A percentile compares a stretch with the other conserved stretches of the same genome.
These are phyloP conservation scores for Podarcis cretensis DNA, from an alignment of 2,113 vertebrate species.

Conservation along the genomic window DNA sequence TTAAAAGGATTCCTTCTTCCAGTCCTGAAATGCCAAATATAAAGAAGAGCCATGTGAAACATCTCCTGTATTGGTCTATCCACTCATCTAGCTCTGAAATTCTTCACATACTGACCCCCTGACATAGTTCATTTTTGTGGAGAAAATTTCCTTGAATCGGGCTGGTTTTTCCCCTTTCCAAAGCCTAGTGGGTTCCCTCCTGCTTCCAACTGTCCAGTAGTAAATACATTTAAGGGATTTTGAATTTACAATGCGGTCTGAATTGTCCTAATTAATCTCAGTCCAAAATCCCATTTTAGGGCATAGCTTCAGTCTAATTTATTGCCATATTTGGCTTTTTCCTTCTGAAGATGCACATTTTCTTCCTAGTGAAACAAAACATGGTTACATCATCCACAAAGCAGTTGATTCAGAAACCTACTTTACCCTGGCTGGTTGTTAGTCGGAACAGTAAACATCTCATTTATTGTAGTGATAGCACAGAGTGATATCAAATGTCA, in stretches of 20 bases:
- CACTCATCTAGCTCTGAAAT: rapidly evolving
- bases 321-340: slow-evolving; percentile 60
- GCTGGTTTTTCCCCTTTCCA: neutral
- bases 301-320: slow-evolving; percentile 12
- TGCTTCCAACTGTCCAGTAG: neutral
- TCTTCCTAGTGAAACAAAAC: slow-evolving; percentile 29
- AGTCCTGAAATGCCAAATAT: rapidly evolving
- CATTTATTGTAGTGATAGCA: neutral
- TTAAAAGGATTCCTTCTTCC: neutral
- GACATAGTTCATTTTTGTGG: neutral
- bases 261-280: neutral
- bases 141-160: rapidly evolving
- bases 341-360: neutral
- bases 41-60: neutral
- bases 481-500: neutral
- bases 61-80: neutral
- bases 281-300: slow-evolving; percentile 58
- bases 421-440: neutral
- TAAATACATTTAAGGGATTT: neutral
- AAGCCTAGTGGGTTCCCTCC: slow-evolving; percentile 11
- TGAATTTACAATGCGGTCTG: slow-evolving; percentile 8
- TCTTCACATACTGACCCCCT: slow-evolving; percentile 21
- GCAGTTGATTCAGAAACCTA: neutral
- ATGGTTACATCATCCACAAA: slow-evolving; percentile 48
- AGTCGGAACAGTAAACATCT: rapidly evolving